Evolutionary conservation across 1,140 invertebrate genomes (phyloP).

Genomic region (Zaprionus nigranus): DNA sequence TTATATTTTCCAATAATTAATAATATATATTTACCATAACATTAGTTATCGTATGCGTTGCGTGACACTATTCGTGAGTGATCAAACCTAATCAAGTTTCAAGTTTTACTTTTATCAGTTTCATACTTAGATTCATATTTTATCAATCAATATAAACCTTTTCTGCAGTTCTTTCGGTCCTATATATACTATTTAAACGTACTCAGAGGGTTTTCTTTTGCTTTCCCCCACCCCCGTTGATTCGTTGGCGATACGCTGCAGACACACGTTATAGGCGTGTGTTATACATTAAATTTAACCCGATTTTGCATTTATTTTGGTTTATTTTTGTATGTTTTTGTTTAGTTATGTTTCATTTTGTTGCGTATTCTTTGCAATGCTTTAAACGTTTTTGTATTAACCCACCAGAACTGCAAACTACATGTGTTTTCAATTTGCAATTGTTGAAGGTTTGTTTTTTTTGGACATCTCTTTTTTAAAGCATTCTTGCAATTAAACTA

Average conservation of each 20-base stretch:
- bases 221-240: constrained; percentile 14
- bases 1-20: constrained; percentile 58
- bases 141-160: background rate
- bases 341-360: constrained; percentile 39
- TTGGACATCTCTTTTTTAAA: constrained; percentile 50
- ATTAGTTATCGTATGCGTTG: constrained; percentile 43
- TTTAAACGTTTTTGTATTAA: constrained; percentile 72
- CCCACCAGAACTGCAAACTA: constrained; percentile 61
- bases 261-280: constrained; percentile 36
- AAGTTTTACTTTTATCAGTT: constrained; percentile 40
- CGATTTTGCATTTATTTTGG: constrained; percentile 29
- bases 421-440: constrained; percentile 66
- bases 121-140: background rate
- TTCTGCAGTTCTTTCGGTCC: constrained; percentile 15
- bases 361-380: constrained; percentile 70
- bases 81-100: constrained; percentile 28
- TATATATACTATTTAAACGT: background rate
- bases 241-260: constrained; percentile 18
- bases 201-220: constrained; percentile 12
- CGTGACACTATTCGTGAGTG: constrained; percentile 31
- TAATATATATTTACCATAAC: constrained; percentile 39
- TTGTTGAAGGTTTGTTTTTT: constrained; percentile 68
- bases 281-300: constrained; percentile 17
- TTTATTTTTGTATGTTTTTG: constrained; percentile 30
- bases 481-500: constrained; percentile 60